Conservation (phyloP, 2,888 invertebrate species). For the Brachylomia viminalis region DNA sequence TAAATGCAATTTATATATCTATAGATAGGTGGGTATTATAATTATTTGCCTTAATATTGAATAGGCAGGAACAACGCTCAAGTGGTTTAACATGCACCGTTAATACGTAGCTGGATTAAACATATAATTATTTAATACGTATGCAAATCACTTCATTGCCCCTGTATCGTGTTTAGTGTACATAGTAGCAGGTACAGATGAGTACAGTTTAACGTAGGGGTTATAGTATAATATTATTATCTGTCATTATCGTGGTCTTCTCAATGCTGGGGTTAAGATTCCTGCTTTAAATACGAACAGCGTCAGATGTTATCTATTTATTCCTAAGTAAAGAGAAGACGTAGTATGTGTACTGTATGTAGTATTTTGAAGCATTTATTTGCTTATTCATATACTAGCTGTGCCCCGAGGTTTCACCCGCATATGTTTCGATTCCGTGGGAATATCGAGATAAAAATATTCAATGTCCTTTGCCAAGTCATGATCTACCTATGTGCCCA, state of each 20-base stretch:
- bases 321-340: too few species aligned
- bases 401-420: too few species aligned
- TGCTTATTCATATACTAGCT: too few species aligned
- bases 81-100: conserved; percentile 54
- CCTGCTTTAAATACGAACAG: too few species aligned
- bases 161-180: conserved; percentile 70
- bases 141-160: conserved; percentile 85
- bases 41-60: conserved; percentile 52
- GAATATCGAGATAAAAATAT: too few species aligned
- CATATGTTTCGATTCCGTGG: too few species aligned
- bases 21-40: conserved; percentile 6
- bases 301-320: too few species aligned
- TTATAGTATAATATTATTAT: not conserved
- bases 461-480: too few species aligned
- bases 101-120: conserved; percentile 52
- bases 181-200: conserved; percentile 72
- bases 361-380: too few species aligned
- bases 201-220: conserved; percentile 37
- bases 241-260: not conserved
- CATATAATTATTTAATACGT: conserved; percentile 75
- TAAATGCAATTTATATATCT: conserved; percentile 31
- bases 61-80: conserved; percentile 31
- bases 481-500: too few species aligned
- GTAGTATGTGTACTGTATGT: too few species aligned
- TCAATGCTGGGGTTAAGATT: not conserved